phyloP scores from a whole-genome alignment of 2,113 vertebrate species.

The Dipodomys stephensi region DNA sequence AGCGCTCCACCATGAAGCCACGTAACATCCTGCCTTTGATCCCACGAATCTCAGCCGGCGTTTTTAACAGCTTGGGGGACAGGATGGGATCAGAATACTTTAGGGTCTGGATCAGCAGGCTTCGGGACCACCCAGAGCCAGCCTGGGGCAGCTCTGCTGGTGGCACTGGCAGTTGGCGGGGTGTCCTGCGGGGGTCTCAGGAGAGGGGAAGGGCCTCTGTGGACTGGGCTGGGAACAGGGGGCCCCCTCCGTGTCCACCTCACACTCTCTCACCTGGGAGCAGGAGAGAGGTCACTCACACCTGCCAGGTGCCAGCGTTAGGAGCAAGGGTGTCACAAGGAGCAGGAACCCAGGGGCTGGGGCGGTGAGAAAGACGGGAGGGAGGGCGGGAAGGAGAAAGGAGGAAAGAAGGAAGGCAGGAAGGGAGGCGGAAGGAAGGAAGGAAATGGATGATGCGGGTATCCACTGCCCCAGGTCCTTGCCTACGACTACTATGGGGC shows the following conservation, averaged over 20 bases:
- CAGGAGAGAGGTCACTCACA: not conserved
- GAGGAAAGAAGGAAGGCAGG: too few species aligned
- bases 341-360: not conserved
- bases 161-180: not conserved
- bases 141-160: not conserved
- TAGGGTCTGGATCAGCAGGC: not conserved
- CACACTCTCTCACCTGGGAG: too few species aligned
- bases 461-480: conserved; percentile 85
- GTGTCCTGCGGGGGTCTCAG: not conserved
- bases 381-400: too few species aligned
- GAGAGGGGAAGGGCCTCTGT: not conserved
- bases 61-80: too few species aligned
- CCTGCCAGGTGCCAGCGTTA: not conserved
- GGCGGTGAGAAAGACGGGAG: not conserved
- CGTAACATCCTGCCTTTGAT: not conserved
- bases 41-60: not conserved
- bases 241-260: not conserved
- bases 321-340: too few species aligned
- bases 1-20: too few species aligned
- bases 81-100: accelerated
- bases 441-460: accelerated
- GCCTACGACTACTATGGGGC: conserved; percentile 95
- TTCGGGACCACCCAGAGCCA: not conserved
- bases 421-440: too few species aligned
- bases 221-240: not conserved